A percentile compares a stretch with the other conserved stretches of the same genome.
These are phyloP conservation scores for Gandaritis pyraliata DNA, from an alignment of 2,888 invertebrate species.

Conservation along the genomic window DNA sequence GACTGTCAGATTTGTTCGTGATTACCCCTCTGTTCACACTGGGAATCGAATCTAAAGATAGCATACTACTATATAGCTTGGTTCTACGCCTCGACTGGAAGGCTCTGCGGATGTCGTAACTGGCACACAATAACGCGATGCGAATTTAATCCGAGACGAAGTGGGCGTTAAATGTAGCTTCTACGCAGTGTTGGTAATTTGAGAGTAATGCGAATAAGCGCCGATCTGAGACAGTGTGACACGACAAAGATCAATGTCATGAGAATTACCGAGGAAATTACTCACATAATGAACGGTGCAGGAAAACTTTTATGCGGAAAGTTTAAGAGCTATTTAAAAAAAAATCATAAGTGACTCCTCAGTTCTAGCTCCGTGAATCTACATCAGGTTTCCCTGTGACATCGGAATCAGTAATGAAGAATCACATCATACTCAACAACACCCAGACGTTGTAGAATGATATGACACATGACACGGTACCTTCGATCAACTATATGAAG, in stretches of 20 bases:
- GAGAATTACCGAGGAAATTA: conserved; percentile 8
- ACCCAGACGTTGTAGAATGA: no score
- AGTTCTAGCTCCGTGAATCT: no score
- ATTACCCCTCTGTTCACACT: background rate
- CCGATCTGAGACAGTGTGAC: conserved; percentile 25
- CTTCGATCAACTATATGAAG: no score
- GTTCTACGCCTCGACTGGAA: conserved; percentile 15
- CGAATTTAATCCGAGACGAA: conserved; percentile 29
- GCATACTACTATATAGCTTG: background rate
- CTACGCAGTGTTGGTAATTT: conserved; percentile 35
- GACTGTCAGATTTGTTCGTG: no score
- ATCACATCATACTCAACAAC: no score
- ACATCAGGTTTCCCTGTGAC: no score
- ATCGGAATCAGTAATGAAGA: no score
- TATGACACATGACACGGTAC: no score
- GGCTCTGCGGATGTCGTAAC: conserved; percentile 31
- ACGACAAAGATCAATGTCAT: conserved; percentile 24
- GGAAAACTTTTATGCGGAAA: background rate
- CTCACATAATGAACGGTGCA: background rate
- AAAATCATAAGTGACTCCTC: no score
- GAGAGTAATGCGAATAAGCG: conserved; percentile 17
- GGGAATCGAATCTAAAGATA: background rate
- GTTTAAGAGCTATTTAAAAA: background rate
- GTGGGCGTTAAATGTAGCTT: conserved; percentile 33
- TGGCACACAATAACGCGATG: conserved; percentile 30